Evolutionary conservation across 2,113 vertebrate genomes (phyloP).

Genomic region (Eulemur macaco): DNA sequence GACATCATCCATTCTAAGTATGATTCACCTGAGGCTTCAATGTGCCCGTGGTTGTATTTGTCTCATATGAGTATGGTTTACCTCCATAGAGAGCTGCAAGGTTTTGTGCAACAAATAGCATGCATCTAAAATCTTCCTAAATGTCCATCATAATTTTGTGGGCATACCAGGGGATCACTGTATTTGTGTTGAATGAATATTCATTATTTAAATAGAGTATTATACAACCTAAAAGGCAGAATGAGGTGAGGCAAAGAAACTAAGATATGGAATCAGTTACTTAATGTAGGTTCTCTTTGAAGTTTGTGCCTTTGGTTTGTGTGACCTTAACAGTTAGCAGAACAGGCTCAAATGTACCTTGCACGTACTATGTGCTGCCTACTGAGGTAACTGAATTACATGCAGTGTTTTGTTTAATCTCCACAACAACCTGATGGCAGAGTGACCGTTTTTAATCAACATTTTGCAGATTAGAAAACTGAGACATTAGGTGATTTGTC

Average conservation of each 20-base stretch:
- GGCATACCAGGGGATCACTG: not conserved
- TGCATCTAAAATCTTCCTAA: not conserved
- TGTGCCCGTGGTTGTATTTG: not conserved
- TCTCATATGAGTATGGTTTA: not conserved
- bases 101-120: not conserved
- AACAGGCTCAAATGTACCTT: not conserved
- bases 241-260: not conserved
- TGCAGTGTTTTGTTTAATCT: not conserved
- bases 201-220: not conserved
- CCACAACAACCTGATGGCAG: not conserved
- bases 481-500: constrained; percentile 4
- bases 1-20: not conserved
- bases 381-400: constrained; percentile 10
- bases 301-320: not conserved
- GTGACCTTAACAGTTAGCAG: not conserved
- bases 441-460: constrained; percentile 42
- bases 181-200: not conserved
- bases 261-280: not conserved
- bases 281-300: not conserved
- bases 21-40: not conserved
- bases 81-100: not conserved
- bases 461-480: constrained; percentile 49
- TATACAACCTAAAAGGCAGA: not conserved
- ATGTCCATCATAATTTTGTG: not conserved
- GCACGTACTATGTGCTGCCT: not conserved